Evolutionary conservation across 1,140 invertebrate genomes (phyloP), one percentile per base, ranked within the genome.

Genomic region (Galleria mellonella): DNA sequence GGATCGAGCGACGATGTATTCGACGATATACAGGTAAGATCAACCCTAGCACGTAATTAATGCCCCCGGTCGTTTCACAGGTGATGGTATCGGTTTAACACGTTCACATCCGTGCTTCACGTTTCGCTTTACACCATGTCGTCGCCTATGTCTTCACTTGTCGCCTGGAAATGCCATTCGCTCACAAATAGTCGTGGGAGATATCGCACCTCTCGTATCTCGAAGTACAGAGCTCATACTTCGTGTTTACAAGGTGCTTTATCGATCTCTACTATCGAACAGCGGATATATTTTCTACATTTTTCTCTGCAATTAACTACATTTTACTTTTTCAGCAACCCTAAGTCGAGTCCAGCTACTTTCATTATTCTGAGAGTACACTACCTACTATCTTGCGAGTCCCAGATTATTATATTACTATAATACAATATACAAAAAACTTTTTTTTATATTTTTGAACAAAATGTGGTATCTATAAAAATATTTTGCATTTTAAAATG

Each of bases 211-310:
- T 56, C 45, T 52, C 61, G 66, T 75, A 66, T 67, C 59, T 59
- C 53, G 73, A 76, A 76, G 71, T 84, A 84, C 61, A 63, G 77
- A 82, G 79, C 79, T 84, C 79, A 76, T 84, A 82, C 76, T 82
- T 79, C 71, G 51, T 35, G 62, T 66, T 73, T 64, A 54, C 62
- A 51, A 56, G 65, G 46, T 54, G 53, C 40, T 51, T 43, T 67
- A 70, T 70, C 47, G 31, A 46, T 47, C 47, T 10, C 42, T 39
- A 41, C 42, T 53, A 50, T 9, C 0, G 30, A 31, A 27, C 13
- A 30, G 37, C 40, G 7, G 46, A 48, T 45, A 45, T 41, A 12
- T 31, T 43, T 42, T 30, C 17, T 23, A 14, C 37, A 44, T 31
- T 39, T 14, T 23, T 23, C 6, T 23, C 17, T 14, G 27, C 9